phyloP scores from a whole-genome alignment of 2,797 vertebrate genomes.

The Epinephelus awoara region DNA sequence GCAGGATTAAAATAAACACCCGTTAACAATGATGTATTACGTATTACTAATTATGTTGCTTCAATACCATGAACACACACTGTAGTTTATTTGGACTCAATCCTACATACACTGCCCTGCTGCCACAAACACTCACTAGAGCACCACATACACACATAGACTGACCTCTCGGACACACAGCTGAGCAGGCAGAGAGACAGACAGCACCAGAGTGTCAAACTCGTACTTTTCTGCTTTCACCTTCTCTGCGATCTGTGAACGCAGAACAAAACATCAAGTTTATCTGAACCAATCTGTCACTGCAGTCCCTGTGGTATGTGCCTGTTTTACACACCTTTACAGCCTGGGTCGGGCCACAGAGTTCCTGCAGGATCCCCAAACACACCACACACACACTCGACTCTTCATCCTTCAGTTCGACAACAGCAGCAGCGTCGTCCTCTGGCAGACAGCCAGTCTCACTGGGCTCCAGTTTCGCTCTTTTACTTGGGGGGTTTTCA shows the following conservation, averaged over 20 bases:
- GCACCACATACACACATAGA: background rate
- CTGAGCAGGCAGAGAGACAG: constrained; percentile 95
- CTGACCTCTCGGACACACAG: constrained; percentile 96
- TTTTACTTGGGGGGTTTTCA: constrained; percentile 88
- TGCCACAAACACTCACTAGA: background rate
- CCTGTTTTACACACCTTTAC: constrained; percentile 81
- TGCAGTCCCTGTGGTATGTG: no score
- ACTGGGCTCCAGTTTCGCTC: constrained; percentile 78
- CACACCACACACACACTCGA: constrained; percentile 88
- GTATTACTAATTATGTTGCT: no score
- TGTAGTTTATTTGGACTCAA: background rate
- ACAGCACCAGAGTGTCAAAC: constrained; percentile 91
- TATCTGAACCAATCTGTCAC: no score
- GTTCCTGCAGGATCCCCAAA: constrained; percentile 92
- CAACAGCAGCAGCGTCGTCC: constrained; percentile 2
- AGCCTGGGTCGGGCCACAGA: constrained; percentile 87
- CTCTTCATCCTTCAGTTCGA: background rate
- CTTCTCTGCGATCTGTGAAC: constrained; percentile 88
- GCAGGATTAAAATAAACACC: background rate
- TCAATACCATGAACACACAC: background rate
- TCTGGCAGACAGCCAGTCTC: background rate
- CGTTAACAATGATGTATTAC: background rate
- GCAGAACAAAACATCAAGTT: background rate
- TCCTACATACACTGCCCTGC: background rate
- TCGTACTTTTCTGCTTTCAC: constrained; percentile 89